These are phyloP conservation scores for Natator depressus DNA, from an alignment of 2,113 vertebrate genomes.

Conservation along the genomic window DNA sequence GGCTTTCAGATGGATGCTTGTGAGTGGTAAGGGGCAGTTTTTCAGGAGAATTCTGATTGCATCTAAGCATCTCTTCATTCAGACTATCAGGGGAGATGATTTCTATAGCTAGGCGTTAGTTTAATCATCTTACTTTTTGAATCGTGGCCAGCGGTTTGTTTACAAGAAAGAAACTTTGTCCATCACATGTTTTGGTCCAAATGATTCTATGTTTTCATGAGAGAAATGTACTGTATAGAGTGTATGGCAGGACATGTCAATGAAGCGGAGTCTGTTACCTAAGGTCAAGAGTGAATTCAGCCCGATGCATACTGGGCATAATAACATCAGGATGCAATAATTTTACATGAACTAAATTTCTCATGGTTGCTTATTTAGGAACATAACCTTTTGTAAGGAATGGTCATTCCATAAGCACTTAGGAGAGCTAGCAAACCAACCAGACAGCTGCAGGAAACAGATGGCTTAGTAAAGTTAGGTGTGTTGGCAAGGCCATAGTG, in stretches of 20 bases:
- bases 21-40: neutral
- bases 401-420: neutral
- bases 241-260: neutral
- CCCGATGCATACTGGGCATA: neutral
- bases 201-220: neutral
- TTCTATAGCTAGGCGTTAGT: neutral
- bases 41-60: neutral
- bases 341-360: neutral
- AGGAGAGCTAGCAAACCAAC: neutral
- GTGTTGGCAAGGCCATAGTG: neutral
- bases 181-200: neutral
- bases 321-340: neutral
- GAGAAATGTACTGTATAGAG: rapidly evolving
- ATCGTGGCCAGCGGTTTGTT: neutral
- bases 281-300: neutral
- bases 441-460: neutral
- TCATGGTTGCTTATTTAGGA: neutral
- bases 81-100: neutral
- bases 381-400: neutral
- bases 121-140: neutral
- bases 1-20: neutral
- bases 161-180: neutral
- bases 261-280: neutral
- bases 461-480: neutral
- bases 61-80: neutral